Conservation (phyloP, 2,888 invertebrate species). For the Zele albiditarsus region DNA sequence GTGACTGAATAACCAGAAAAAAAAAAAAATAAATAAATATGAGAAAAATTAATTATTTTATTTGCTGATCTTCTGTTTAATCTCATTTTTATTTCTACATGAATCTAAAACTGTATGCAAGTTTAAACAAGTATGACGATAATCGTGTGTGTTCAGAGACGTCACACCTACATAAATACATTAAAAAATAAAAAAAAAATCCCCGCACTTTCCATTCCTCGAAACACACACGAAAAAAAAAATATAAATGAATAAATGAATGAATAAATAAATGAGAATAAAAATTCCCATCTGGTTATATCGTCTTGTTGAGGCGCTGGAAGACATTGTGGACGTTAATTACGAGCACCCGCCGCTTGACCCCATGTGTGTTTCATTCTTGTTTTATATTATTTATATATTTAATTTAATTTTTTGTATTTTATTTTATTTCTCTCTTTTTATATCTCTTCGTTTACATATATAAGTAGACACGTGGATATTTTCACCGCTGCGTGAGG, state of each 20-base stretch:
- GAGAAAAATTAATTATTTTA: not conserved
- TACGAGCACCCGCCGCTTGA: constrained; percentile 37
- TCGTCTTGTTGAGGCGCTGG: constrained; percentile 10
- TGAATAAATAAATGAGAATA: constrained; percentile 2
- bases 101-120: not conserved
- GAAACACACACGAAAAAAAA: not conserved
- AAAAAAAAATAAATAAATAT: not conserved
- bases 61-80: not conserved
- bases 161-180: constrained; percentile 27
- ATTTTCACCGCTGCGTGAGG: constrained; percentile 33
- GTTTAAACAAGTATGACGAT: not conserved
- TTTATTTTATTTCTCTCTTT: constrained; percentile 24
- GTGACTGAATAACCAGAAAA: no score
- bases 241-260: not conserved
- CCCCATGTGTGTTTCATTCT: not conserved
- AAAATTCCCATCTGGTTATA: constrained; percentile 13
- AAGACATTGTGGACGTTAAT: constrained; percentile 42
- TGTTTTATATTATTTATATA: constrained; percentile 26
- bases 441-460: constrained; percentile 28
- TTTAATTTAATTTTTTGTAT: constrained; percentile 22
- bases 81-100: not conserved
- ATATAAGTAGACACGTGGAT: constrained; percentile 25
- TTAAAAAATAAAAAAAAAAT: constrained; percentile 17
- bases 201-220: not conserved
- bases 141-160: constrained; percentile 6